Conservation (phyloP, 2,888 invertebrate species). For the Stenichneumon culpator region DNA sequence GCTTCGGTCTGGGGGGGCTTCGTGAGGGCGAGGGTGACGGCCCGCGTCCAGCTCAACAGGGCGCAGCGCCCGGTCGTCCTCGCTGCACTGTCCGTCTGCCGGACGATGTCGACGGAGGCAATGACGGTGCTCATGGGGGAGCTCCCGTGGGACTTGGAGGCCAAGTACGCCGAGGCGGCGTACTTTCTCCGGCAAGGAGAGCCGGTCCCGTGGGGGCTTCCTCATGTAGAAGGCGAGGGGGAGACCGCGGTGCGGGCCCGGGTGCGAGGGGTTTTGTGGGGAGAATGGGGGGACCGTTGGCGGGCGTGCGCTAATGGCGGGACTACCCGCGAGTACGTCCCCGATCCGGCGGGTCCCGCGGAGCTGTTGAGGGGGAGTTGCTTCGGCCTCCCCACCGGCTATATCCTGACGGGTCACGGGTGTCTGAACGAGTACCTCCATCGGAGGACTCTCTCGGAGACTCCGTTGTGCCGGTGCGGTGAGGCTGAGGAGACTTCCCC, state of each 20-base stretch:
- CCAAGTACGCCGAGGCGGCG: conserved; percentile 14
- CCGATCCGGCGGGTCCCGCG: background rate
- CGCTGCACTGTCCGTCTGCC: conserved; percentile 53
- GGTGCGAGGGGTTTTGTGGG: no score
- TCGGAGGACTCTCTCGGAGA: conserved; percentile 16
- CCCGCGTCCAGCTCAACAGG: conserved; percentile 11
- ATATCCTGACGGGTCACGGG: background rate
- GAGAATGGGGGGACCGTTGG: background rate
- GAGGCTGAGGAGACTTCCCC: conserved; percentile 14
- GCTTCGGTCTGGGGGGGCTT: no score
- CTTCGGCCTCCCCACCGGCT: background rate
- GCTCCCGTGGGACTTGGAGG: no score
- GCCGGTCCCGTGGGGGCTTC: conserved; percentile 31
- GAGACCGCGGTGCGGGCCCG: background rate
- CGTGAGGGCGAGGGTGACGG: background rate
- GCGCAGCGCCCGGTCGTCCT: conserved; percentile 56
- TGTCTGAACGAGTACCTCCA: background rate
- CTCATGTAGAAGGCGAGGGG: background rate
- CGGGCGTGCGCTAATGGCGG: background rate
- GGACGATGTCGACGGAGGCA: conserved; percentile 62
- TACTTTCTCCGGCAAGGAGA: conserved; percentile 24
- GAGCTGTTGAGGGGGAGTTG: background rate
- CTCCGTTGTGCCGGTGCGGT: background rate
- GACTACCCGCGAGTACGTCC: background rate
- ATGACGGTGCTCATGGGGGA: conserved; percentile 20